These are phyloP conservation scores for Merops nubicus DNA, from an alignment of 2,113 vertebrate species.

Conservation along the genomic window DNA sequence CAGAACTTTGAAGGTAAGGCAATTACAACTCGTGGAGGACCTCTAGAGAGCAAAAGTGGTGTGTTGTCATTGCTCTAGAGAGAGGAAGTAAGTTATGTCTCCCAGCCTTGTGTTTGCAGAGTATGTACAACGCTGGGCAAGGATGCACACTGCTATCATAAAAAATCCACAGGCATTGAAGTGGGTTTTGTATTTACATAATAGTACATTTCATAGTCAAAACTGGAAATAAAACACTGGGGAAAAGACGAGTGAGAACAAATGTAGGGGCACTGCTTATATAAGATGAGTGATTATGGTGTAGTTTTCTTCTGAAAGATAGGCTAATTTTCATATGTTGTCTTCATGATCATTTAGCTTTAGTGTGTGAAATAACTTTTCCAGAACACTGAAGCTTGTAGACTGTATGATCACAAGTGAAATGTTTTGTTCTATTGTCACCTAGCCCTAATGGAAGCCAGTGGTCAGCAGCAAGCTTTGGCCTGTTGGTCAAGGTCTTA, in stretches of 20 bases:
- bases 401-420: not conserved
- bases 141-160: fast-evolving
- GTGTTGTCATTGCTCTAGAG: not conserved
- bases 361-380: not conserved
- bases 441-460: not conserved
- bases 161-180: not conserved
- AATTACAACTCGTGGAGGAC: not conserved
- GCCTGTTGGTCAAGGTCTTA: fast-evolving
- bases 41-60: not conserved
- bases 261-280: not conserved
- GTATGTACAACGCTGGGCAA: fast-evolving
- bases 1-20: not conserved
- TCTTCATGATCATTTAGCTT: not conserved
- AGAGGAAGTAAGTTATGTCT: not conserved
- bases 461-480: not conserved
- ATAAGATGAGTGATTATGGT: not conserved
- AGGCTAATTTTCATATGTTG: fast-evolving
- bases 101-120: fast-evolving
- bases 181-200: fast-evolving
- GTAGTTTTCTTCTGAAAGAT: not conserved
- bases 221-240: not conserved
- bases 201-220: not conserved
- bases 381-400: not conserved
- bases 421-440: not conserved
- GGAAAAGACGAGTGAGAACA: not conserved